phyloP scores from a whole-genome alignment of 2,888 invertebrate genomes.

The Pegoplata infirma region DNA sequence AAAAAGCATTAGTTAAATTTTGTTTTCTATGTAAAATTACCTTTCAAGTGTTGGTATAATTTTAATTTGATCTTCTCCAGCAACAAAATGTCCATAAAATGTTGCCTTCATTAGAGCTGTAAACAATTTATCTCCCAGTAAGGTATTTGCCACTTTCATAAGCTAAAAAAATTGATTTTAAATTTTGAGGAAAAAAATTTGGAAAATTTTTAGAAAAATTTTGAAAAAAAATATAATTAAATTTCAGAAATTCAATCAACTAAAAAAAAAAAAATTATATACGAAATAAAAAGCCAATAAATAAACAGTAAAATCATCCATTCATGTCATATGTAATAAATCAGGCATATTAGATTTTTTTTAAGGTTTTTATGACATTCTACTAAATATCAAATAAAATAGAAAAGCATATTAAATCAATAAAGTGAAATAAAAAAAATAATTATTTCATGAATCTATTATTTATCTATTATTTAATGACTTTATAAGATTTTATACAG shows the following conservation, averaged over 20 bases:
- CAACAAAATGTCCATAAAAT: conserved; percentile 99
- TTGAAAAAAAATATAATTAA: conserved; percentile 9
- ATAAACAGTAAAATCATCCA: not conserved
- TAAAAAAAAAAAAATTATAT: not conserved
- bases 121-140: conserved; percentile 91
- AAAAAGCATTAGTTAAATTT: conserved; percentile 71
- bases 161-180: conserved; percentile 80
- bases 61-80: conserved; percentile 94
- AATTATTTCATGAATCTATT: conserved; percentile 10
- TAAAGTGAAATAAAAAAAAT: too few relatives aligned
- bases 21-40: conserved; percentile 75
- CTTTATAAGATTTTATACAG: conserved; percentile 32
- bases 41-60: conserved; percentile 91
- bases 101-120: conserved; percentile 92
- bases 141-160: conserved; percentile 86
- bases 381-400: not conserved
- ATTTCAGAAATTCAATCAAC: not conserved
- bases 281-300: not conserved
- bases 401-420: not conserved
- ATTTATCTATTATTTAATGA: conserved; percentile 23
- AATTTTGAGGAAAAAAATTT: not conserved
- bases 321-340: not conserved
- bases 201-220: conserved; percentile 15
- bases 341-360: too few relatives aligned
- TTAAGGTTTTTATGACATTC: not conserved